Conservation (phyloP, 2,113 vertebrate genomes). For the Polypterus bichir region DNA sequence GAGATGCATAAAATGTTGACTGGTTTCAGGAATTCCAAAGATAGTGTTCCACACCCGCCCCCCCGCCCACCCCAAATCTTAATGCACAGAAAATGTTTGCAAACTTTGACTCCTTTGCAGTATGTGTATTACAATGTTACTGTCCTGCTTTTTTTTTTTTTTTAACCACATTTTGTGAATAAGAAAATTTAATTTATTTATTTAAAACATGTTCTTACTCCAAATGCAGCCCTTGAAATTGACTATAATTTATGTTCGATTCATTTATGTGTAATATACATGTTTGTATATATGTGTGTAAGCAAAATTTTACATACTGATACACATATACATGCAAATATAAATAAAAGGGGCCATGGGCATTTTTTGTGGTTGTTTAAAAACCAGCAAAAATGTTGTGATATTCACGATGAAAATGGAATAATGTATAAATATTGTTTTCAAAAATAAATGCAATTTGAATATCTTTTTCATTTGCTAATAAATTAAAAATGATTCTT, state of each 20-base stretch:
- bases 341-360: no score
- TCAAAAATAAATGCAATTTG: conserved; percentile 2
- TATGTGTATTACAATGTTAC: conserved; percentile 55
- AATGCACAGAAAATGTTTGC: conserved; percentile 33
- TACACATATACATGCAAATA: no score
- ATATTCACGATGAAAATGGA: not conserved
- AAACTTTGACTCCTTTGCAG: conserved; percentile 39
- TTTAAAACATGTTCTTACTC: conserved; percentile 39
- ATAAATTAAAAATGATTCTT: conserved; percentile 24
- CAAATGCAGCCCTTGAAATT: conserved; percentile 36
- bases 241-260: conserved; percentile 19
- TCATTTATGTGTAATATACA: not conserved
- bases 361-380: no score
- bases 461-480: conserved; percentile 25
- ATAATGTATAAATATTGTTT: conserved; percentile 3
- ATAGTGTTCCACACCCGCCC: no score
- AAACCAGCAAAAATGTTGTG: no score
- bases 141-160: conserved; percentile 41
- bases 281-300: not conserved
- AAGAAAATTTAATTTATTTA: conserved; percentile 16
- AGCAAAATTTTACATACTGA: no score
- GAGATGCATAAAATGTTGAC: conserved; percentile 43
- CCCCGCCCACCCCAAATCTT: no score
- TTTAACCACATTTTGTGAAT: conserved; percentile 52
- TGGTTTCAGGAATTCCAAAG: conserved; percentile 63